phyloP scores from a whole-genome alignment of 1,140 invertebrate species.

The Camponotus floridanus region DNA sequence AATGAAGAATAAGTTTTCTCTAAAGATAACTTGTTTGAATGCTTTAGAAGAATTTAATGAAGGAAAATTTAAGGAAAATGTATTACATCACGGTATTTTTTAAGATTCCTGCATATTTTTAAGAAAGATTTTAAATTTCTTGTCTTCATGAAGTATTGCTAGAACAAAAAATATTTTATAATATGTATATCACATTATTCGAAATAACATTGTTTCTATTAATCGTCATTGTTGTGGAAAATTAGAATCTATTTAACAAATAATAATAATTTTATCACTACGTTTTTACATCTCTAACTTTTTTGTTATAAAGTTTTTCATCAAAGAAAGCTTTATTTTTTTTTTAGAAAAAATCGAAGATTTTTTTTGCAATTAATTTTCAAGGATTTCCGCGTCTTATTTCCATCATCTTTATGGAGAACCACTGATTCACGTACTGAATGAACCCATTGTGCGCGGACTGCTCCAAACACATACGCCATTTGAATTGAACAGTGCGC shows the following conservation, averaged over 20 bases:
- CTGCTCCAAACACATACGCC: slow-evolving; percentile 68
- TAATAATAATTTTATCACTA: not conserved
- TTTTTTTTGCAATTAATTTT: not conserved
- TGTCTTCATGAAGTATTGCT: not conserved
- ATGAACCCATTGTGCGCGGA: slow-evolving; percentile 79
- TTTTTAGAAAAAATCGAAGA: not conserved
- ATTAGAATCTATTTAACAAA: not conserved
- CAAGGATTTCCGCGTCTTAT: not conserved
- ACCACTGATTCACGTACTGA: slow-evolving; percentile 73
- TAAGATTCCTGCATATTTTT: not conserved
- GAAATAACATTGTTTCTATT: not conserved
- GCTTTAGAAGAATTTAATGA: not conserved
- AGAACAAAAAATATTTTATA: not conserved
- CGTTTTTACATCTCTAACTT: not conserved
- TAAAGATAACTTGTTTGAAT: not conserved
- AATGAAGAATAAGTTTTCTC: not conserved
- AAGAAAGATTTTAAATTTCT: not conserved
- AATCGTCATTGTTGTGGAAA: not conserved
- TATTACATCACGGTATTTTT: not conserved
- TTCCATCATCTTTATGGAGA: slow-evolving; percentile 56
- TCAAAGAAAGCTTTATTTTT: not conserved
- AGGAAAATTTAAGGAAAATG: slow-evolving; percentile 15
- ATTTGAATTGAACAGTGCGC: slow-evolving; percentile 79
- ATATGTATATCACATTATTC: not conserved
- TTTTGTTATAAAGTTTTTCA: not conserved